Evolutionary conservation across 2,888 invertebrate genomes (phyloP), one percentile per base, ranked within the genome.

Genomic region (Diloba caeruleocephala): DNA sequence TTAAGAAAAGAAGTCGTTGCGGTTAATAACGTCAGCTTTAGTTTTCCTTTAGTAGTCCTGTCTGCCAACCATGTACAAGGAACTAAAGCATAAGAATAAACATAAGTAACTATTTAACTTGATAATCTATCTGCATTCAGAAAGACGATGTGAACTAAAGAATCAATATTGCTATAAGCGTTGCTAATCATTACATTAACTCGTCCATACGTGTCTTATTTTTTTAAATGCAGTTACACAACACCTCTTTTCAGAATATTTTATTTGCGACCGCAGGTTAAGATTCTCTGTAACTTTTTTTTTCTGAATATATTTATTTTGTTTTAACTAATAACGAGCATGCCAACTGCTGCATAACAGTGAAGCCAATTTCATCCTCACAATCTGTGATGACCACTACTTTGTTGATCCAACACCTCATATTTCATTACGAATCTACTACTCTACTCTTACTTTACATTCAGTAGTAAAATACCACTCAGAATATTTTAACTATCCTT

Each of bases 11-110:
- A 79, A 39, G 41, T 79, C 71, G 17, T 71, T 78, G 7, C 82
- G 71, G 23, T 66, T 79, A 31, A 84, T 76, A 9, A 84, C 77
- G 37, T 81, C 81, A 0, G 81, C 79, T 61, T 74, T 74, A 2
- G 54, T 59, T 33, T 73, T 56, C n/a, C 65, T 70, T 37, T 77
- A 69, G 25, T 79, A 1, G 50, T 60, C n/a, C 64, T 68, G 9
- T 76, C 74, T 33, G 64, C 72, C 1, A 76, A 49, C 48, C 78
- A 72, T 14, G 69, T 77, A 41, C 70, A 73, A 13, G 73, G 71
- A 17, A 79, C 49, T 28, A 71, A 37, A 21, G 71, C 64, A 23
- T 70, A 67, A 23, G 82, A 66, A 46, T 82, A 79, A 0, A 60
- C 36, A 38, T 84, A 76, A 12, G 79, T 44, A 19, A 77, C n/a